Conservation (phyloP, 2,888 invertebrate species). For the Cyaniris semiargus region DNA sequence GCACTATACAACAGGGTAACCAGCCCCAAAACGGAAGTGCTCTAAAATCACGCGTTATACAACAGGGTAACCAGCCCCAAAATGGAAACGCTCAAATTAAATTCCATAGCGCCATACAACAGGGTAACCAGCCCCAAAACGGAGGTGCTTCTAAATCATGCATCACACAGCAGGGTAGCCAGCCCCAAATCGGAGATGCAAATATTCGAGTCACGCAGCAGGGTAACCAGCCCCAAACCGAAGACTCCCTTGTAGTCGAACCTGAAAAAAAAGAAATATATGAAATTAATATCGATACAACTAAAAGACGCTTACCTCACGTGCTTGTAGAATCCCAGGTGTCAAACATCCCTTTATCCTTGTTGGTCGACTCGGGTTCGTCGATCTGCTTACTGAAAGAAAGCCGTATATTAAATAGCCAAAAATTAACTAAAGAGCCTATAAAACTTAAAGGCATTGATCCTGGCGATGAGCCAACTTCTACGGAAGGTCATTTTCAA, state of each 20-base stretch:
- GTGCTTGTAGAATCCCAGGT: not conserved
- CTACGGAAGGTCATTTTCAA: conserved; percentile 38
- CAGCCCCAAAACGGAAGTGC: conserved; percentile 15
- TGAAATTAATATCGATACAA: conserved; percentile 27
- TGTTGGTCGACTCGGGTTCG: conserved; percentile 39
- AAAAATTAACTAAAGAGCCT: conserved; percentile 31
- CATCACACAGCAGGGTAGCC: no score
- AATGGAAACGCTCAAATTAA: no score
- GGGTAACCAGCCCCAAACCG: conserved; percentile 25
- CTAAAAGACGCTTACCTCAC: conserved; percentile 22
- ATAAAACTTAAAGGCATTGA: conserved; percentile 38
- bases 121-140: no score
- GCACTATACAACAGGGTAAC: conserved; percentile 6
- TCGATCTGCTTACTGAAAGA: conserved; percentile 35
- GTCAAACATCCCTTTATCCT: conserved; percentile 21
- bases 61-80: conserved; percentile 15
- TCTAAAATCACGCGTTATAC: not conserved
- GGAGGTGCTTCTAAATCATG: no score
- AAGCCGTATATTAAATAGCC: conserved; percentile 21
- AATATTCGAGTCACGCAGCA: no score
- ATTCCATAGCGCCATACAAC: no score
- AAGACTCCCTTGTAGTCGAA: not conserved
- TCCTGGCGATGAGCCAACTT: conserved; percentile 29
- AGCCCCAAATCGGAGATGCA: no score
- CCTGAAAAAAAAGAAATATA: conserved; percentile 22